A percentile compares a stretch with the other conserved stretches of the same genome.
Conservation (phyloP, 2,797 vertebrate species). For the Neosilurus mollespiculum region DNA sequence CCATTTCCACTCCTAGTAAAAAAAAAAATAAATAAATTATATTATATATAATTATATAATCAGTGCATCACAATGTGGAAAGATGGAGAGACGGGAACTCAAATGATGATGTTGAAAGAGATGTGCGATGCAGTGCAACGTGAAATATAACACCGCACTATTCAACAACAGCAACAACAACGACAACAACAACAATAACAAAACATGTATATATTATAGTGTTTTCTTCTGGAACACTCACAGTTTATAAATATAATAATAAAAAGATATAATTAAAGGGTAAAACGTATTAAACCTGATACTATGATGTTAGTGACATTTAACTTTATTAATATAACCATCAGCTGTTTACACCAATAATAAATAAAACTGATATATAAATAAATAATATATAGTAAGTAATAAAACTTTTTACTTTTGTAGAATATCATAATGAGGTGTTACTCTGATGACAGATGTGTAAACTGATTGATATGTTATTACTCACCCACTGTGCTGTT, state of each 20-base stretch:
- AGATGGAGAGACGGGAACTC: not conserved
- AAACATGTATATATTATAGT: not conserved
- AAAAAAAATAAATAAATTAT: not conserved
- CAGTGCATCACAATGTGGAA: not conserved
- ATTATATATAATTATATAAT: not conserved
- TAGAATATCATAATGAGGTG: not conserved
- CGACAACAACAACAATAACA: not conserved
- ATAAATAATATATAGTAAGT: not conserved
- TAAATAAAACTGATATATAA: not conserved
- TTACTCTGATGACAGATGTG: not conserved
- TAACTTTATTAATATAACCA: no score
- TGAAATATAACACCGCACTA: not conserved
- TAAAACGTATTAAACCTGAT: not conserved
- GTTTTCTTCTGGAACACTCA: not conserved
- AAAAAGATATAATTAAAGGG: not conserved
- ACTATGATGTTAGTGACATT: not conserved
- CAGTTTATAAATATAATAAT: not conserved
- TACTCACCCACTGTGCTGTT: slow-evolving; percentile 60
- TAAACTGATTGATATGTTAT: not conserved
- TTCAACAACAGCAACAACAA: not conserved
- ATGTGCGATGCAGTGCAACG: not conserved
- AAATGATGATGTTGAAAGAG: not conserved
- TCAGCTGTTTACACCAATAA: not conserved
- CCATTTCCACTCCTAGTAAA: not conserved
- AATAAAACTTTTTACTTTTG: not conserved